These are phyloP conservation scores for Eptatretus atami DNA, from an alignment of 2,797 vertebrate species.

Conservation along the genomic window DNA sequence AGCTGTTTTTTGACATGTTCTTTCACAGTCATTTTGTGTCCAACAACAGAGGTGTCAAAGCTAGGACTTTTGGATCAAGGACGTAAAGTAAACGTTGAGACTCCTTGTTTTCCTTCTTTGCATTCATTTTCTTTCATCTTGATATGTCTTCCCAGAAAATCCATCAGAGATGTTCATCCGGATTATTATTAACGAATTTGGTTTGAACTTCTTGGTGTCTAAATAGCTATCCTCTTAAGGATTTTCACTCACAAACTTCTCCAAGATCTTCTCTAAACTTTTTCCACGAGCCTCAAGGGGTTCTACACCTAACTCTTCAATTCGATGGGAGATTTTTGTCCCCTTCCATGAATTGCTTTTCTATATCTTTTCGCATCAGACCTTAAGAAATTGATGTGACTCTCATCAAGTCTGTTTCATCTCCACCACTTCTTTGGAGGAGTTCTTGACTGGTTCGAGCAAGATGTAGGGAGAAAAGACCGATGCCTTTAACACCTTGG, in stretches of 20 bases:
- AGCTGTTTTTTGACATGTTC: conserved; percentile 18
- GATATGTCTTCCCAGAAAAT: conserved; percentile 41
- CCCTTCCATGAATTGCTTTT: conserved; percentile 37
- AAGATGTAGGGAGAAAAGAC: too few species aligned
- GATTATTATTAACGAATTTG: conserved; percentile 9
- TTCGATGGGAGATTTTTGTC: conserved; percentile 33
- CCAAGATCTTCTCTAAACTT: conserved; percentile 70
- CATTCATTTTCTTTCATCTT: conserved; percentile 53
- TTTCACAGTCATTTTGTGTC: conserved; percentile 18
- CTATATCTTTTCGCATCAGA: conserved; percentile 33
- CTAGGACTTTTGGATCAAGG: conserved; percentile 26
- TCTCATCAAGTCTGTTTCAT: conserved; percentile 99
- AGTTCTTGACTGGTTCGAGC: conserved; percentile 52
- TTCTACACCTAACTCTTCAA: conserved; percentile 51
- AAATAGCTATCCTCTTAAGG: conserved; percentile 45
- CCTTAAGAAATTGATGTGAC: conserved; percentile 88
- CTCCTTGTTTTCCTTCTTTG: conserved; percentile 45
- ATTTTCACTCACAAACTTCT: conserved; percentile 74
- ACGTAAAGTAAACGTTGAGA: conserved; percentile 17
- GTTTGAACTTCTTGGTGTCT: conserved; percentile 14
- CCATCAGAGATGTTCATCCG: conserved; percentile 10
- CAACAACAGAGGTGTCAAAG: conserved; percentile 23
- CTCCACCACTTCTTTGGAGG: conserved; percentile 88
- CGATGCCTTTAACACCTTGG: too few species aligned
- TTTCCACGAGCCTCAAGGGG: conserved; percentile 90